phyloP scores from a whole-genome alignment of 2,797 vertebrate genomes.

The Eulemur albifrons region DNA sequence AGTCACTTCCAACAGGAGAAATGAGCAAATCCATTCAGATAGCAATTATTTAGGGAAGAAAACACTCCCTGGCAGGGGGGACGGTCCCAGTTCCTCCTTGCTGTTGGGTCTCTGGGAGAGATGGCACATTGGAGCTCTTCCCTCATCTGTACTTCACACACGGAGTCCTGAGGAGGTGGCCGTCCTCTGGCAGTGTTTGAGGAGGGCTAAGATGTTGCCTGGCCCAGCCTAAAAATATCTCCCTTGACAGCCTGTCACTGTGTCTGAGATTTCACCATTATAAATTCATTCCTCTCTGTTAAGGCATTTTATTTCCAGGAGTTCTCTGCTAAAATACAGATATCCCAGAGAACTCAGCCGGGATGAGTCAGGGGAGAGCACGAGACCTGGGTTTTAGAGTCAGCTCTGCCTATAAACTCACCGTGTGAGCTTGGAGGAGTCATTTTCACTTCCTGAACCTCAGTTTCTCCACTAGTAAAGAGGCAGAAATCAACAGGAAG shows the following conservation, averaged over 20 bases:
- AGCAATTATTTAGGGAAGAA: constrained; percentile 3
- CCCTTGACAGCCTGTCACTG: constrained; percentile 73
- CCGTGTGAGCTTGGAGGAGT: not conserved
- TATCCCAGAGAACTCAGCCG: not conserved
- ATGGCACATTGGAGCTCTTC: not conserved
- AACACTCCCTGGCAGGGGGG: not conserved
- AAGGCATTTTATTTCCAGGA: constrained; percentile 67
- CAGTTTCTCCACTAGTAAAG: not conserved
- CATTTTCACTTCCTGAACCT: not conserved
- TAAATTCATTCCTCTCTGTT: constrained; percentile 69
- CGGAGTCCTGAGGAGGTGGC: not conserved
- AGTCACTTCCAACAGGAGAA: not conserved
- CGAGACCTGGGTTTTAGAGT: not conserved
- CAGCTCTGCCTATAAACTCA: not conserved
- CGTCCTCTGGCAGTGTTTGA: not conserved
- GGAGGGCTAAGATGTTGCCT: constrained; percentile 63
- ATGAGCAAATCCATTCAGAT: not conserved
- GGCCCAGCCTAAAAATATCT: constrained; percentile 74
- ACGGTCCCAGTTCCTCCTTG: not conserved
- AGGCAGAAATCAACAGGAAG: not conserved
- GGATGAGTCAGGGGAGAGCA: not conserved
- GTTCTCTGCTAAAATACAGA: constrained; percentile 56
- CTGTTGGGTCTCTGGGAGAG: not conserved
- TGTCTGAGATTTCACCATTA: constrained; percentile 65
- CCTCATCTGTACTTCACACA: constrained; percentile 54